Base-by-base conservation (phyloP, 2,797 vertebrate species). In the Gobionotothen gibberifrons region DNA sequence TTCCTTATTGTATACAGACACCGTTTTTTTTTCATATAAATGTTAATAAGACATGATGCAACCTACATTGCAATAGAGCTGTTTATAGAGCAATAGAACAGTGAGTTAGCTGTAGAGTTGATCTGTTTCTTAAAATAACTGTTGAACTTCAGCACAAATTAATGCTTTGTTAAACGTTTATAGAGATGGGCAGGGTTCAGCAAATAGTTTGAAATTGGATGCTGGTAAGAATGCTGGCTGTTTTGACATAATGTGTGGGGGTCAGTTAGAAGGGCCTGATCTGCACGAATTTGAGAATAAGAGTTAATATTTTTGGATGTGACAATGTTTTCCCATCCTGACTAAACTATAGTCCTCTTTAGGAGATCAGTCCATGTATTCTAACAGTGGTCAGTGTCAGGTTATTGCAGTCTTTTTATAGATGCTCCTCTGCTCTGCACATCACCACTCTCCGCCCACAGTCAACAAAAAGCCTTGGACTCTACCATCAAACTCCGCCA, bases 391-490 rank as follows among this genome's bases (percentile, higher is more conserved):
- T 56, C 47, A 10, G 8, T 58, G 16, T 47, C 2, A 58, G 15
- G 29, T 42, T 48, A 54, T 49, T 47, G 39, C 46, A 26, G 36
- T 44, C 14, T 10, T 39, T 43, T 72, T 52, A 22, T 44, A 47
- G 60, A 59, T 32, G 43, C 3, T 2, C 14, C 4, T 44, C n/a
- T 32, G 51, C 29, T 6, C 21, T 2, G 17, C 40, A 47, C 42
- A 42, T 63, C 40, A 52, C 58, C 12, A 21, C 48, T 48, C 54
- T 48, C 19, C 29, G 43, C 14, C 44, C 36, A 26, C 26, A 43
- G 56, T 47, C 71, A 70, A 59, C 16, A 29, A 69, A 72, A 70
- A 48, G 19, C 40, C 39, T 39, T 55, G 39, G 48, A 67, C 73
- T 75, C 55, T 11, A 21, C 66, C 62, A 52, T 72, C 49, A 70